Evolutionary conservation across 2,797 vertebrate genomes (phyloP).

Genomic region (Glossophaga mutica): DNA sequence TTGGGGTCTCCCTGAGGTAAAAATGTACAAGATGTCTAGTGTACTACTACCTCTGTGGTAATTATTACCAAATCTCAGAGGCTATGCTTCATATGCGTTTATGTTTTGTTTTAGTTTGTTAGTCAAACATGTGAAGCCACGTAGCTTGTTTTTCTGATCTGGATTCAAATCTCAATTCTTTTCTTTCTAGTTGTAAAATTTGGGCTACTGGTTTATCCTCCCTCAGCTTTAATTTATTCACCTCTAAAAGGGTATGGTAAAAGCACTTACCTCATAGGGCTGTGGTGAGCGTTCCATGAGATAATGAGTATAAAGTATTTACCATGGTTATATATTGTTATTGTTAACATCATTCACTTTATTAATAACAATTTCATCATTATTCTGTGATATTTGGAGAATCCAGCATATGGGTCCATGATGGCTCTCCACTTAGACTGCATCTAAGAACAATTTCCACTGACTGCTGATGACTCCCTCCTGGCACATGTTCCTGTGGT

Average conservation of each 20-base stretch:
- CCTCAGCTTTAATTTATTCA: neutral
- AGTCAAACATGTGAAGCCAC: neutral
- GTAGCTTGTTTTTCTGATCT: neutral
- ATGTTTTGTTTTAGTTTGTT: neutral
- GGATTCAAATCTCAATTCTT: neutral
- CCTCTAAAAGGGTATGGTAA: neutral
- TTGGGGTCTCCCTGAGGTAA: neutral
- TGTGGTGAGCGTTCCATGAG: neutral
- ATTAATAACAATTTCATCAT: neutral
- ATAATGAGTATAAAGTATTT: neutral
- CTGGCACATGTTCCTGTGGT: neutral
- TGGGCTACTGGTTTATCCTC: neutral
- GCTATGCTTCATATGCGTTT: neutral
- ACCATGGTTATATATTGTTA: neutral
- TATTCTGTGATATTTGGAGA: neutral
- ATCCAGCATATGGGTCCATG: neutral
- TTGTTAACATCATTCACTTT: neutral
- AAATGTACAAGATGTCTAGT: rapidly evolving
- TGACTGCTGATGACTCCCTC: neutral
- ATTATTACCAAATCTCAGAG: neutral
- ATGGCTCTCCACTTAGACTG: neutral
- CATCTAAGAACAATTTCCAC: neutral
- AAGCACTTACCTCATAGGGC: neutral
- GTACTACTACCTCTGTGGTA: neutral
- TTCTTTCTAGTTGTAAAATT: neutral